These are phyloP conservation scores for Tympanuchus pallidicinctus DNA, from an alignment of 2,113 vertebrate genomes.

Conservation along the genomic window DNA sequence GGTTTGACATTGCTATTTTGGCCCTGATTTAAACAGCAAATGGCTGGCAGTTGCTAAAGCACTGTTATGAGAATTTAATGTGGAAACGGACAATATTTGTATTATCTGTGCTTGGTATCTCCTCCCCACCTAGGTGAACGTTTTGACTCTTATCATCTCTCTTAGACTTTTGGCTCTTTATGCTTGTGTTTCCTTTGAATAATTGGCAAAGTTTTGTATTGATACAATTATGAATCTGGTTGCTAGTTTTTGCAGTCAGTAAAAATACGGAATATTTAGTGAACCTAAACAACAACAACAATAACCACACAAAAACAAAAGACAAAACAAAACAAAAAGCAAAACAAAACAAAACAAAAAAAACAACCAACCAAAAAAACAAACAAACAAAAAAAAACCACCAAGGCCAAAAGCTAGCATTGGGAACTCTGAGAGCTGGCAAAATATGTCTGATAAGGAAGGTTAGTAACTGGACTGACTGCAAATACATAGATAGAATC, in stretches of 20 bases:
- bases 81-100: not conserved
- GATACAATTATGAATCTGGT: not conserved
- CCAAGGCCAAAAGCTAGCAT: not conserved
- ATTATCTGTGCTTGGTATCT: not conserved
- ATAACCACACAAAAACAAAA: not conserved
- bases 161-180: not conserved
- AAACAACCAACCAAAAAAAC: too few species aligned
- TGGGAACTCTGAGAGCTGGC: not conserved
- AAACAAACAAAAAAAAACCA: too few species aligned
- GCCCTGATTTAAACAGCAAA: conserved; percentile 2
- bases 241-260: not conserved
- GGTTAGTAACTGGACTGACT: not conserved
- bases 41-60: not conserved
- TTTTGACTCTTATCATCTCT: not conserved
- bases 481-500: not conserved
- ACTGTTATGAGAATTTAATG: not conserved
- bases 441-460: not conserved
- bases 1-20: not conserved
- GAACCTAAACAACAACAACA: not conserved
- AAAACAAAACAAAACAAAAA: too few species aligned
- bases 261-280: not conserved
- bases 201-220: not conserved
- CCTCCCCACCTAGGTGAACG: not conserved
- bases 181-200: not conserved
- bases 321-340: not conserved